Evolutionary conservation across 2,113 vertebrate genomes (phyloP).

Genomic region (Psettodes erumei): DNA sequence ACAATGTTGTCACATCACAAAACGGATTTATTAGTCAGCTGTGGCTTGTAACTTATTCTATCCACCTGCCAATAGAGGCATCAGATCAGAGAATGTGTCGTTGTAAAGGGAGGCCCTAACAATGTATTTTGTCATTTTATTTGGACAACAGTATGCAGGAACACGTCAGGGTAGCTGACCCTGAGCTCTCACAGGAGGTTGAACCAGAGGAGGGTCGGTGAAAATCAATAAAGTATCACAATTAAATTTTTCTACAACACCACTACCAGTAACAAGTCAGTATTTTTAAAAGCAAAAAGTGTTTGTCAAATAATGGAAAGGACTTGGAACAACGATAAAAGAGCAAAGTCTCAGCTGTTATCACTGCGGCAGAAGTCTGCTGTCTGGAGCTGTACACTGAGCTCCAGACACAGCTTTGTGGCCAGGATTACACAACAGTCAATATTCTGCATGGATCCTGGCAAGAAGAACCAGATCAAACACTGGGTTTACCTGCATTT

Average conservation of each 20-base stretch:
- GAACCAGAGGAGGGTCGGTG: not conserved
- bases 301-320: constrained; percentile 10
- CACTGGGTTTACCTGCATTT: not conserved
- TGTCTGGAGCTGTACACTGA: constrained; percentile 4
- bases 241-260: constrained; percentile 21
- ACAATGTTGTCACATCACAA: not conserved
- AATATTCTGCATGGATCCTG: constrained; percentile 30
- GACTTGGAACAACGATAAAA: constrained; percentile 51
- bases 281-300: constrained; percentile 38
- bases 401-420: not conserved
- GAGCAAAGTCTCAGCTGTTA: constrained; percentile 19
- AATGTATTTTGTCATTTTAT: not conserved
- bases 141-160: too few relatives aligned
- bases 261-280: not conserved
- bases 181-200: not conserved
- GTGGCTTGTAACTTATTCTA: not conserved
- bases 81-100: not conserved
- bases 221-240: constrained; percentile 33
- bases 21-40: not conserved
- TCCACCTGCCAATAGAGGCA: not conserved
- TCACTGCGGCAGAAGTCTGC: constrained; percentile 3
- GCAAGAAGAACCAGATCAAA: constrained; percentile 2
- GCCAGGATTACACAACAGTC: constrained; percentile 10
- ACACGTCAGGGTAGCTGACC: not conserved
- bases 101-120: not conserved